Evolutionary conservation across 2,113 vertebrate genomes (phyloP).

Genomic region (Lethenteron reissneri): DNA sequence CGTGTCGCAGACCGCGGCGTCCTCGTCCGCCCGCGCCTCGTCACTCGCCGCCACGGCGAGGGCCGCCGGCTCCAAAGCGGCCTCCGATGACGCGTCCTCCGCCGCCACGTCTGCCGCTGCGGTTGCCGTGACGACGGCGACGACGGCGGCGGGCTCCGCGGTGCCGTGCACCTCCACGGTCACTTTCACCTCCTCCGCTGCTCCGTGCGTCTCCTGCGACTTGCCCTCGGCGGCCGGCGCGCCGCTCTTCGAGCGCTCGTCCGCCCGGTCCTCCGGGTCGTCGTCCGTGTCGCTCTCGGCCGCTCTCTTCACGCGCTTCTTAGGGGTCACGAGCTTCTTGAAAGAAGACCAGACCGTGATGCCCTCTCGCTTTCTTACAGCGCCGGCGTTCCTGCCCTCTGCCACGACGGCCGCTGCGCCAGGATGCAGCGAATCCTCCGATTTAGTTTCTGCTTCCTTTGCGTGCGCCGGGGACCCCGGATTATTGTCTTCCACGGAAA

Average conservation of each 20-base stretch:
- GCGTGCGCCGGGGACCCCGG: no score
- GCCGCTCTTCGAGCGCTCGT: background rate
- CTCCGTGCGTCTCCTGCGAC: background rate
- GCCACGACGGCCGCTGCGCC: no score
- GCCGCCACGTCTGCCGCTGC: background rate
- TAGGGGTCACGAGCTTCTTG: background rate
- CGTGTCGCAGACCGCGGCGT: background rate
- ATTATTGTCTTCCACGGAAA: no score
- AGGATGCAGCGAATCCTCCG: no score
- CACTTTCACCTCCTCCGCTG: background rate
- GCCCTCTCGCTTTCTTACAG: background rate
- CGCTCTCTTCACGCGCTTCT: background rate
- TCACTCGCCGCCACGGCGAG: background rate
- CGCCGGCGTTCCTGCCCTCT: no score
- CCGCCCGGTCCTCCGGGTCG: background rate
- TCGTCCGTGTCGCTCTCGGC: conserved; percentile 3
- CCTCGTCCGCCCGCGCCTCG: background rate
- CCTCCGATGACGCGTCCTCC: background rate
- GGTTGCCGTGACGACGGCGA: background rate
- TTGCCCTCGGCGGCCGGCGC: background rate
- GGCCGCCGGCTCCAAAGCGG: no score
- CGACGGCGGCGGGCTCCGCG: background rate
- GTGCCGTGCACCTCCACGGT: background rate
- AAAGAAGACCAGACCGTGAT: conserved; percentile 2
- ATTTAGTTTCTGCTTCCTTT: no score